phyloP scores from a whole-genome alignment of 2,113 vertebrate species.

The Trachemys scripta region DNA sequence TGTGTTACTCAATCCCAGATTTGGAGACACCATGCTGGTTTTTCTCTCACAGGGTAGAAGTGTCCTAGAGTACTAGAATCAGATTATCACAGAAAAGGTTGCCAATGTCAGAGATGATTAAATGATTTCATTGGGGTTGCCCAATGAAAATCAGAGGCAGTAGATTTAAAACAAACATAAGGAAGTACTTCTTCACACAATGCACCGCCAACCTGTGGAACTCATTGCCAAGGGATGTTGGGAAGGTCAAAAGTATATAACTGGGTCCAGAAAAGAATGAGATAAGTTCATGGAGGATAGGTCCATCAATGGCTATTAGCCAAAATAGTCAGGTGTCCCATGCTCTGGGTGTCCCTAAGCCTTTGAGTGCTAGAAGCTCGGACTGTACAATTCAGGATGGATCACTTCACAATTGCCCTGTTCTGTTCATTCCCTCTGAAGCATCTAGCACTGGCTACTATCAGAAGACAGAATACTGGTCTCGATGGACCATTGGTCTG shows the following conservation, averaged over 20 bases:
- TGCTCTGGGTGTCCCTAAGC: too few species aligned
- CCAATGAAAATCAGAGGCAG: conserved; percentile 51
- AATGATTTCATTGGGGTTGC: not conserved
- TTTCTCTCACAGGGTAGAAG: conserved; percentile 48
- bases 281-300: too few species aligned
- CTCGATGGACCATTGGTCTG: not conserved
- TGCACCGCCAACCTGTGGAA: too few species aligned
- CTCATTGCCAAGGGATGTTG: too few species aligned
- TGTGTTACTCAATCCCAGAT: conserved; percentile 19
- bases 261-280: too few species aligned
- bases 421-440: not conserved
- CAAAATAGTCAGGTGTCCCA: too few species aligned
- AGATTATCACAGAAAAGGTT: conserved; percentile 34
- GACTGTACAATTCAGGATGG: too few species aligned
- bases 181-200: not conserved
- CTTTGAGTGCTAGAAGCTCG: too few species aligned
- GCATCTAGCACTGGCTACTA: not conserved
- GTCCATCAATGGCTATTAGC: too few species aligned
- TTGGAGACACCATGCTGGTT: conserved; percentile 40
- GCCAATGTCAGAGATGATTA: conserved; percentile 48
- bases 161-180: conserved; percentile 55
- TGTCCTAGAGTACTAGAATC: conserved; percentile 55
- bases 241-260: too few species aligned
- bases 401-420: not conserved
- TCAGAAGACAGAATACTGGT: not conserved